Base-by-base conservation (phyloP, 2,797 vertebrate genomes). In the Xenops minutus region DNA sequence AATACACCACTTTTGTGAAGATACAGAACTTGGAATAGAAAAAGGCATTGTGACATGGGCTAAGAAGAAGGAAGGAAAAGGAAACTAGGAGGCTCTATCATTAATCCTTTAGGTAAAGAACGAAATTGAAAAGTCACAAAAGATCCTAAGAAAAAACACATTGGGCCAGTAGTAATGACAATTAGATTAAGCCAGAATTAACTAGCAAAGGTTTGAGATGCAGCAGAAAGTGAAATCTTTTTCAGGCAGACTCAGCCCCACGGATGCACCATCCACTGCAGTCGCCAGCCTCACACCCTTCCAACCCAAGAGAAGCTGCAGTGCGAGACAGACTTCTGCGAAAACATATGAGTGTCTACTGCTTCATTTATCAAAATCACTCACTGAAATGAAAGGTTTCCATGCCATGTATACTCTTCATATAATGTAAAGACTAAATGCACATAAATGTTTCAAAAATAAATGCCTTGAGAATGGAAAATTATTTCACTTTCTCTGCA, bases 331-430 rank as follows among this genome's bases (percentile, higher is more conserved):
- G 77, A 88, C 9, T 91, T 82, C 72, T 71, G 55, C 59, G 74
- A 76, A 91, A 92, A 91, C 11, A 19, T 14, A 24, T 5, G 17
- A 67, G 14, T 24, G 27, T n/a, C 75, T 82, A 52, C 62, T 27
- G 36, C 63, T 63, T 54, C 62, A n/a, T 72, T 63, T 85, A 83
- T n/a, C 69, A 91, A 81, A 92, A 89, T 61, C 63, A 43, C 29
- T 32, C 54, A 55, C 22, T 10, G 11, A 52, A 83, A 84, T 46
- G 30, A 61, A 55, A 56, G 39, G 14, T 21, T 82, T 79, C 51
- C 67, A 43, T 39, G 68, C 66, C 85, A 58, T 14, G 7, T n/a
- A 72, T 15, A 46, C 17, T 32, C 37, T 80, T 80, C 43, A 41
- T n/a, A 59, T 39, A 84, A 84, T 20, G 29, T 18, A 20, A 91